phyloP scores from a whole-genome alignment of 2,113 vertebrate species.

The Chionodraco myersi region DNA sequence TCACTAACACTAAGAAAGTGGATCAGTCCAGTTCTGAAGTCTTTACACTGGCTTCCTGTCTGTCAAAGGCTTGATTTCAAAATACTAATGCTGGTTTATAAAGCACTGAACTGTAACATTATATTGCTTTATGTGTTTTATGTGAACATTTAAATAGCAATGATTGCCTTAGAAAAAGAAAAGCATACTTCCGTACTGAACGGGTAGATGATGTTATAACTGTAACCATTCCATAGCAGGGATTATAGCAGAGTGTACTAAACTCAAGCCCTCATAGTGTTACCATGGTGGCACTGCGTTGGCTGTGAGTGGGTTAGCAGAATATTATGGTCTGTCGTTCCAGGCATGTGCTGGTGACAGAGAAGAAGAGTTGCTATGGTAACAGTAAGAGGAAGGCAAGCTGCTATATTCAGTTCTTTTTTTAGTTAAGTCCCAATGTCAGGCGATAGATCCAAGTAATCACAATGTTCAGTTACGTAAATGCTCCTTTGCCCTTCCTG shows the following conservation, averaged over 20 bases:
- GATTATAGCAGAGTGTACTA: neutral
- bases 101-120: no score
- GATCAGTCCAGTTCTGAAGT: no score
- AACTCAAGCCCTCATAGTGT: constrained; percentile 29
- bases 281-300: constrained; percentile 52
- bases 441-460: neutral
- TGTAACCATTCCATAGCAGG: neutral
- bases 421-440: constrained; percentile 10
- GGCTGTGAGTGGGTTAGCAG: constrained; percentile 63
- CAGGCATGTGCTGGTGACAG: constrained; percentile 67
- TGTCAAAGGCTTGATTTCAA: no score
- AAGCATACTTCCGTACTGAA: neutral
- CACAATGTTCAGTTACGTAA: no score
- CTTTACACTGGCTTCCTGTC: no score
- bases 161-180: neutral
- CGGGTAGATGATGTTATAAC: no score
- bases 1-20: no score
- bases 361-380: constrained; percentile 57
- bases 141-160: neutral
- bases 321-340: constrained; percentile 66
- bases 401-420: constrained; percentile 26
- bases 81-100: no score
- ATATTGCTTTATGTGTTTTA: neutral
- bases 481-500: neutral
- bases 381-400: constrained; percentile 48